These are phyloP conservation scores for Epistrophe eligans DNA, from an alignment of 2,888 invertebrate species.

Conservation along the genomic window DNA sequence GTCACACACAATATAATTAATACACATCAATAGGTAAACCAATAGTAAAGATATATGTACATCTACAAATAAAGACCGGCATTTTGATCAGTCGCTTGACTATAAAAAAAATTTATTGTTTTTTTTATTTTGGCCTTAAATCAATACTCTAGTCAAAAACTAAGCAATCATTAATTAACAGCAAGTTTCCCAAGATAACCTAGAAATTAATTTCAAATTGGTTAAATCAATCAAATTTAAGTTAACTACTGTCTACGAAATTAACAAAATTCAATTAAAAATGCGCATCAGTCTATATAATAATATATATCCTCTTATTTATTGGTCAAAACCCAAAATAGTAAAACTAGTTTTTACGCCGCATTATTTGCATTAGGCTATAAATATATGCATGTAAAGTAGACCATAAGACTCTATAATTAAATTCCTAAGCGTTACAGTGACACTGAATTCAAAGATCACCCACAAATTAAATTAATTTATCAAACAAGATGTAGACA, in stretches of 20 bases:
- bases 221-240: background rate
- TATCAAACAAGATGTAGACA: background rate
- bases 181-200: background rate
- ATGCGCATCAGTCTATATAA: background rate
- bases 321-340: background rate
- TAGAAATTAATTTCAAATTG: background rate
- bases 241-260: background rate
- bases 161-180: constrained; percentile 11
- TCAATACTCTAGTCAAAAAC: background rate
- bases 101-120: background rate
- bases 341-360: constrained; percentile 15
- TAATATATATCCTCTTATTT: constrained; percentile 15
- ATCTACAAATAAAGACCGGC: too few relatives aligned
- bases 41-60: too few relatives aligned
- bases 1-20: too few relatives aligned
- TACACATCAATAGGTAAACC: too few relatives aligned
- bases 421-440: constrained; percentile 16
- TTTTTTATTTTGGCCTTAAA: background rate
- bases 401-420: constrained; percentile 7
- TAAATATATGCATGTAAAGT: constrained; percentile 30
- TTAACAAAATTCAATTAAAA: constrained; percentile 18
- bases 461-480: constrained; percentile 42
- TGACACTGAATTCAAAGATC: constrained; percentile 26
- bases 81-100: too few relatives aligned
- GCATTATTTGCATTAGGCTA: background rate